These are phyloP conservation scores for Sphinx pinastri DNA, from an alignment of 2,888 invertebrate genomes.

Conservation along the genomic window DNA sequence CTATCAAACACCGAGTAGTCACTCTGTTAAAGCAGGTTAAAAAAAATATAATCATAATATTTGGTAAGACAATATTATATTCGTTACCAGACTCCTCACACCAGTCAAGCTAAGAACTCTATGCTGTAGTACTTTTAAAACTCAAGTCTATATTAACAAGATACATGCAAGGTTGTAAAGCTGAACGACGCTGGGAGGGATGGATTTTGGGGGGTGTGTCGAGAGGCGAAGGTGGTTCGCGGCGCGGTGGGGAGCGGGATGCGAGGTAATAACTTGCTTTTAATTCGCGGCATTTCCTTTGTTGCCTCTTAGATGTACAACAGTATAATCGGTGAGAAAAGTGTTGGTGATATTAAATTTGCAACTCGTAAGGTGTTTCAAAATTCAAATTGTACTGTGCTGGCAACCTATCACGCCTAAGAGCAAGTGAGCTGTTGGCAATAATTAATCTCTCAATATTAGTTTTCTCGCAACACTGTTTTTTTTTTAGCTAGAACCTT, in stretches of 20 bases:
- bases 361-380: background rate
- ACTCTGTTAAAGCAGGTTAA: no score
- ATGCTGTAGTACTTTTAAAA: conserved; percentile 13
- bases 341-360: conserved; percentile 10
- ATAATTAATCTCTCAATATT: no score
- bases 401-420: no score
- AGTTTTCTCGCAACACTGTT: no score
- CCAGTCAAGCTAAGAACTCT: background rate
- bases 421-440: no score
- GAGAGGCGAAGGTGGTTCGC: conserved; percentile 14
- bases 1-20: no score
- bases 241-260: conserved; percentile 23
- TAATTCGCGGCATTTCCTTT: conserved; percentile 49
- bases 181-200: conserved; percentile 23
- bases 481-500: no score
- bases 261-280: conserved; percentile 40
- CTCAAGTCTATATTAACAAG: background rate
- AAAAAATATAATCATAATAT: no score
- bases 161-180: conserved; percentile 26
- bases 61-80: no score
- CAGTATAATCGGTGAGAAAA: conserved; percentile 39
- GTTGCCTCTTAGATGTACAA: conserved; percentile 49
- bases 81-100: no score
- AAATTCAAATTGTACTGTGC: no score
- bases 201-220: conserved; percentile 32